Conservation (phyloP, 2,888 invertebrate species). For the Galerucella calmariensis region DNA sequence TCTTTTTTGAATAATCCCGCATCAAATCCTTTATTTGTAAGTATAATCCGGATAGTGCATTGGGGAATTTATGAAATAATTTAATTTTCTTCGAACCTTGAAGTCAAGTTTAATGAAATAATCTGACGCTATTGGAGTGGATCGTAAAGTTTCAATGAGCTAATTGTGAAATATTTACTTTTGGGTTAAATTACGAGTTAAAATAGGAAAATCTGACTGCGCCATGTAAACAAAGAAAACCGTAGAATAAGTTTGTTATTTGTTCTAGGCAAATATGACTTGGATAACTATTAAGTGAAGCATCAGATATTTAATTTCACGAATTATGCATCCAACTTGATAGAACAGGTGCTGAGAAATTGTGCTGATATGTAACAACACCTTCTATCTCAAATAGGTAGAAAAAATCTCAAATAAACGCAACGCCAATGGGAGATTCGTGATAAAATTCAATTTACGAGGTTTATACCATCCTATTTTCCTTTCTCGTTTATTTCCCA, state of each 20-base stretch:
- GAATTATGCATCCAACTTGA: no score
- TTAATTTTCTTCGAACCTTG: constrained; percentile 11
- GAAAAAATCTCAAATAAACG: background rate
- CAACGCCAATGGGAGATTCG: constrained; percentile 1
- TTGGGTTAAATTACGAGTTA: background rate
- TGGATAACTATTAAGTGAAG: no score
- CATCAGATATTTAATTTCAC: no score
- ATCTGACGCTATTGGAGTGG: background rate
- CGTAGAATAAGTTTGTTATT: background rate
- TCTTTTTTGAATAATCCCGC: background rate
- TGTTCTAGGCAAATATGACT: background rate
- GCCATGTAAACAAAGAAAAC: background rate
- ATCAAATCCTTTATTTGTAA: constrained; percentile 28
- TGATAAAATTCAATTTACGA: constrained; percentile 14
- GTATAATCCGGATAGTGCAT: constrained; percentile 22
- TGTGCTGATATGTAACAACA: no score
- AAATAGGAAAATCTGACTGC: background rate
- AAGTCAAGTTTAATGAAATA: constrained; percentile 6
- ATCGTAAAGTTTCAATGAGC: background rate
- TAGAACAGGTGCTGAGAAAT: no score
- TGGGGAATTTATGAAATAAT: constrained; percentile 20
- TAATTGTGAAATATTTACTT: constrained; percentile 9
- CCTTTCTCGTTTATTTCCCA: background rate
- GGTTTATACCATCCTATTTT: constrained; percentile 2
- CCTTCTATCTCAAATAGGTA: no score